Evolutionary conservation across 2,797 vertebrate genomes (phyloP).

Genomic region (Podarcis siculus): DNA sequence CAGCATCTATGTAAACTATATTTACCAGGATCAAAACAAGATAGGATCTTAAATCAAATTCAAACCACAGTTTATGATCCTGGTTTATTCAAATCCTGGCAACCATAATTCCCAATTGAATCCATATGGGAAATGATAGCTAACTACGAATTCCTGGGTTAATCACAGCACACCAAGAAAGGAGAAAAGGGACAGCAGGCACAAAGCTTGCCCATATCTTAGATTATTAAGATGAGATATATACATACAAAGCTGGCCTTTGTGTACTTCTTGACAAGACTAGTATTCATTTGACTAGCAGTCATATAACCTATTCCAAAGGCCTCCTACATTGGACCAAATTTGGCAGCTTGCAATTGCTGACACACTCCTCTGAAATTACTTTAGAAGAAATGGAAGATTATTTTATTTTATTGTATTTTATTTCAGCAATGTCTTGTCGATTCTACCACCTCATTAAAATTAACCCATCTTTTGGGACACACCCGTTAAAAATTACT

Average conservation of each 20-base stretch:
- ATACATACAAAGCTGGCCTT: not conserved
- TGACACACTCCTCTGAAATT: not conserved
- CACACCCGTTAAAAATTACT: not conserved
- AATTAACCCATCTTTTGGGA: slow-evolving; percentile 1
- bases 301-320: not conserved
- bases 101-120: not conserved
- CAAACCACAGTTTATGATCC: not conserved
- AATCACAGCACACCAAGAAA: not conserved
- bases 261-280: not conserved
- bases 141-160: not conserved
- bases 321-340: not conserved
- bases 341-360: not conserved
- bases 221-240: not conserved
- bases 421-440: not conserved
- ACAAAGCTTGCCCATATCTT: not conserved
- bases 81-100: not conserved
- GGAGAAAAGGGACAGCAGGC: not conserved
- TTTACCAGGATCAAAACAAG: not conserved
- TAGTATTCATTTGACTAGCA: not conserved
- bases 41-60: not conserved
- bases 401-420: not conserved
- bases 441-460: not conserved
- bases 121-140: fast-evolving
- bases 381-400: not conserved
- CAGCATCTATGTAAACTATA: not conserved